Conservation (phyloP, 2,888 invertebrate genomes). For the Drosophila ustulata region DNA sequence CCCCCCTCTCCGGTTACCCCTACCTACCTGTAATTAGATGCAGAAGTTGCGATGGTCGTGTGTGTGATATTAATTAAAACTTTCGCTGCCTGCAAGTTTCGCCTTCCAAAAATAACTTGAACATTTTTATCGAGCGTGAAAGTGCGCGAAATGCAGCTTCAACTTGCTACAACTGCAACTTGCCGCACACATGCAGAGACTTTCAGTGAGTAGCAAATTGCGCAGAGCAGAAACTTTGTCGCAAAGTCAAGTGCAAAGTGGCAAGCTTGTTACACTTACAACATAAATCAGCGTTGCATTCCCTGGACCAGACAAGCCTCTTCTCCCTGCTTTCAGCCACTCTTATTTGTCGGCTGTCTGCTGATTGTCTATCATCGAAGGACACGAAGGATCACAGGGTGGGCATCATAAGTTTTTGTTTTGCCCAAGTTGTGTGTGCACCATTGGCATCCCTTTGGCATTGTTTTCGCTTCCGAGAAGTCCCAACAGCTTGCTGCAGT, state of each 20-base stretch:
- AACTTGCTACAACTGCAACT: slow-evolving; percentile 6
- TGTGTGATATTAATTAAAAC: slow-evolving; percentile 78
- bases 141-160: slow-evolving; percentile 34
- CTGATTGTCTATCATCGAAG: slow-evolving; percentile 76
- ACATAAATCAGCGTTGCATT: slow-evolving; percentile 58
- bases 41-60: slow-evolving; percentile 56
- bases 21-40: slow-evolving; percentile 72
- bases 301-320: background rate
- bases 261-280: slow-evolving; percentile 73
- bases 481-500: slow-evolving; percentile 27
- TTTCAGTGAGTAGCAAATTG: slow-evolving; percentile 22
- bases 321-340: background rate
- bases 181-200: slow-evolving; percentile 21
- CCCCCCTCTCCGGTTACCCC: slow-evolving; percentile 34
- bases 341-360: slow-evolving; percentile 30
- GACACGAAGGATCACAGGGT: slow-evolving; percentile 45
- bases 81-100: slow-evolving; percentile 66
- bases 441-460: slow-evolving; percentile 55
- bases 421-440: slow-evolving; percentile 40
- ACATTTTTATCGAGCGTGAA: slow-evolving; percentile 53
- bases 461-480: slow-evolving; percentile 40
- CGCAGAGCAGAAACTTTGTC: slow-evolving; percentile 39
- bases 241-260: slow-evolving; percentile 67
- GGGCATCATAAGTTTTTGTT: slow-evolving; percentile 36
- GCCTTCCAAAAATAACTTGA: slow-evolving; percentile 44